Evolutionary conservation across 2,888 invertebrate species (phyloP), one percentile per base, ranked within the genome.

Genomic region (Mimumesa dahlbomi): DNA sequence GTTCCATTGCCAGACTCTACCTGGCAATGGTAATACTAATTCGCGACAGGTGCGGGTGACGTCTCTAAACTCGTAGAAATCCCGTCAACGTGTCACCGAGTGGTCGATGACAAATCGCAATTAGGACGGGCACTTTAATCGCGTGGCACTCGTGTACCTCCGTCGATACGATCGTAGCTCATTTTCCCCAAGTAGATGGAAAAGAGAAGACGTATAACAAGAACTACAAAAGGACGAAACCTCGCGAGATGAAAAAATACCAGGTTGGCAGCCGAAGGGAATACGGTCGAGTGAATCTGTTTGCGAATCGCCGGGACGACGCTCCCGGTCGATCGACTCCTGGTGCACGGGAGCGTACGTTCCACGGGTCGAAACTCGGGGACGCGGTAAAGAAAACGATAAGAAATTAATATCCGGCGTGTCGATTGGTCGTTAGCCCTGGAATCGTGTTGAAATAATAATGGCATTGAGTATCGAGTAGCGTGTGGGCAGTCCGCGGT

Each of bases 401-500:
- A 84, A 87, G 82, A 82, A 86, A 86, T 86, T 86, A 85, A 86
- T 87, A 87, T 86, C 83, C 84, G 75, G 79, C 78, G 75, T 77
- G 86, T 85, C 81, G 87, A 88, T 88, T 84, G 88, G 84, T 86
- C 85, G 86, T 87, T 87, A 85, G 83, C 75, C 78, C 64, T 61
- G 75, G 29, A 77, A 71, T 64, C 78, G 75, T 84, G 82, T 84
- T 83, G 82, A 87, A 88, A 88, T 87, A 87, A 88, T 88, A 88
- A 88, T 86, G 82, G 84, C 80, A 83, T 79, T 73, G 80, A 75
- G 81, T 78, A 82, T 82, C 77, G 84, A 81, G 81, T 74, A 81
- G 81, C 81, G 82, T 84, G 84, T 85, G 85, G 83, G 83, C 79
- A 86, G 85, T 78, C 73, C 65, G 75, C 75, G 70, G 57, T 52